Evolutionary conservation across 2,113 vertebrate species (phyloP).

Genomic region (Etia nguti): DNA sequence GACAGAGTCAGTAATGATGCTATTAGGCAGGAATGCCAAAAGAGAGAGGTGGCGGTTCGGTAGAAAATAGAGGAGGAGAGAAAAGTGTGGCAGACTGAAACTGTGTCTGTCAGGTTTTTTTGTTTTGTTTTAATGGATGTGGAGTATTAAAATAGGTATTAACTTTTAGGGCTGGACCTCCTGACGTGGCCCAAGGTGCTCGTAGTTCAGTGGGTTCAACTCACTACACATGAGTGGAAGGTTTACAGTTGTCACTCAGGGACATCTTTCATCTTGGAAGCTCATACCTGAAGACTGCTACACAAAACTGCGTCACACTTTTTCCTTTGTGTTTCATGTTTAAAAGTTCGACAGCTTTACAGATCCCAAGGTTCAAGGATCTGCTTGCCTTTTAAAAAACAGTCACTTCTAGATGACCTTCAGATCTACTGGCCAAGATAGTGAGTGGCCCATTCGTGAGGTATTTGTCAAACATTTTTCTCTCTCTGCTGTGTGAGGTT

Average conservation of each 20-base stretch:
- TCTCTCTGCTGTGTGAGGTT: not conserved
- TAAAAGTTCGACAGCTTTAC: not conserved
- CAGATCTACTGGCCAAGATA: not conserved
- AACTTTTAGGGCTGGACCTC: conserved; percentile 45
- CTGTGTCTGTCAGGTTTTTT: conserved; percentile 47
- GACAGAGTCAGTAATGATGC: conserved; percentile 73
- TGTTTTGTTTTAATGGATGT: conserved; percentile 47
- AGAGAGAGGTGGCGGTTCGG: conserved; percentile 41
- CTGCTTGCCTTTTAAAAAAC: not conserved
- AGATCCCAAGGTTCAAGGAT: not conserved
- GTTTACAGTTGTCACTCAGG: conserved; percentile 29
- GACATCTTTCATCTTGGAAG: conserved; percentile 36
- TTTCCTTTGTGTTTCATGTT: not conserved
- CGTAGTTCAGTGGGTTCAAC: not conserved
- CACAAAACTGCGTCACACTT: not conserved
- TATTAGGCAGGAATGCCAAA: conserved; percentile 74
- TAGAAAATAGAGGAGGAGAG: conserved; percentile 32
- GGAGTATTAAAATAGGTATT: conserved; percentile 57
- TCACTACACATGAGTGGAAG: not conserved
- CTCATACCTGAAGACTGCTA: conserved; percentile 17
- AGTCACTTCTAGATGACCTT: not conserved
- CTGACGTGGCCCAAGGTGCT: not conserved
- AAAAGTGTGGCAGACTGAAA: conserved; percentile 37
- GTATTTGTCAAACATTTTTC: not conserved
- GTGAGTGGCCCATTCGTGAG: not conserved